Evolutionary conservation across 2,113 vertebrate genomes (phyloP).

Genomic region (Aegypius monachus): DNA sequence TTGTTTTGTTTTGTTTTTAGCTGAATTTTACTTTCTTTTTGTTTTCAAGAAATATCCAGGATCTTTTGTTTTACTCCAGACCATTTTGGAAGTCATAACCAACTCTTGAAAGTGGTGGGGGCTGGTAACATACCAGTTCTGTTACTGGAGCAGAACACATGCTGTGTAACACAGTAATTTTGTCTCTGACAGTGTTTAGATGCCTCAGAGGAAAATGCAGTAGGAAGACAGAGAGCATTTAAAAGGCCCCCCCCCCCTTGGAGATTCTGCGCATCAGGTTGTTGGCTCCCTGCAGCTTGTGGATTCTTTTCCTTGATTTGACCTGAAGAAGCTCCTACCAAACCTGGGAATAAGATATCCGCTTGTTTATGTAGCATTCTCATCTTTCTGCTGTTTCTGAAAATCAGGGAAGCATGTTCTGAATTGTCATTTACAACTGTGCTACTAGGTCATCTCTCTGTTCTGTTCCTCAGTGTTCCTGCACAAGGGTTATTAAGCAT

Average conservation of each 20-base stretch:
- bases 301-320: not conserved
- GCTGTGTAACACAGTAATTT: not conserved
- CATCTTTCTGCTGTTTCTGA: not conserved
- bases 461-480: not conserved
- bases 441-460: not conserved
- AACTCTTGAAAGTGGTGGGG: not conserved
- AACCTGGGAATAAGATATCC: not conserved
- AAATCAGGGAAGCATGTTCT: not conserved
- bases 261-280: not conserved
- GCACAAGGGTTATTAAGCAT: fast-evolving
- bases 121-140: not conserved
- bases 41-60: not conserved
- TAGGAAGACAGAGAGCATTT: not conserved
- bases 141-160: not conserved
- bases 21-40: not conserved
- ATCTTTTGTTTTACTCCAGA: not conserved
- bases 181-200: not conserved
- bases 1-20: not conserved
- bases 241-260: not conserved
- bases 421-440: not conserved
- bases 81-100: not conserved
- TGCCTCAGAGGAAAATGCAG: not conserved
- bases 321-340: not conserved
- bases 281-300: not conserved
- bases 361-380: not conserved